These are phyloP conservation scores for Triops longicaudatus DNA, from an alignment of 1,140 invertebrate species.

Conservation along the genomic window DNA sequence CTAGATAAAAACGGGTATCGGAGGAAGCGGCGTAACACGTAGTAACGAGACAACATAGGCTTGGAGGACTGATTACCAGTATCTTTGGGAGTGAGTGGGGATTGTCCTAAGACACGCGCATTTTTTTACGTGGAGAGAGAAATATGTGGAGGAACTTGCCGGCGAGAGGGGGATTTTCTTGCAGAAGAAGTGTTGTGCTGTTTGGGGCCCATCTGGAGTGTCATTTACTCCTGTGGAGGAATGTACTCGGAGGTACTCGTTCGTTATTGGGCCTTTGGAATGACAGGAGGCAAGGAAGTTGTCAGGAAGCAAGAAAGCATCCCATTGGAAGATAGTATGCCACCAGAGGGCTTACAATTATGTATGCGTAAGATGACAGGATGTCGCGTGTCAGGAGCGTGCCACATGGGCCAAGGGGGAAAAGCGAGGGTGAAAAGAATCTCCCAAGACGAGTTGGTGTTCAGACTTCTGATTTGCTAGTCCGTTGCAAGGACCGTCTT, in stretches of 20 bases:
- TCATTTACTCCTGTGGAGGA: neutral
- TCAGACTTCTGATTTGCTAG: neutral
- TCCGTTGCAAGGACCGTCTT: neutral
- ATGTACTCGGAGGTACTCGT: neutral
- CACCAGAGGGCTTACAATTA: conserved; percentile 12
- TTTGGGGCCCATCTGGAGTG: neutral
- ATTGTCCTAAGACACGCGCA: too few relatives aligned
- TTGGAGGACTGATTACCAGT: too few relatives aligned
- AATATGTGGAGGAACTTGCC: neutral
- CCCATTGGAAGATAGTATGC: neutral
- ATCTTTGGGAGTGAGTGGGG: too few relatives aligned
- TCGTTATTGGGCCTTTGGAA: neutral
- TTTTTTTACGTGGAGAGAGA: too few relatives aligned
- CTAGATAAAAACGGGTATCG: neutral
- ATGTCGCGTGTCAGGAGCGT: neutral
- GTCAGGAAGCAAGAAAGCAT: neutral
- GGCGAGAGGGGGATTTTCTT: neutral
- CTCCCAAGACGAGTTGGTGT: neutral
- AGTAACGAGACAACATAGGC: too few relatives aligned
- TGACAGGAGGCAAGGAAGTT: neutral
- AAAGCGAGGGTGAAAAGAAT: neutral
- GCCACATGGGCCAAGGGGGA: neutral
- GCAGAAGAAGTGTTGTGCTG: neutral
- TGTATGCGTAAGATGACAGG: conserved; percentile 18
- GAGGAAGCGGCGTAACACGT: neutral